Conservation (phyloP, 2,113 vertebrate genomes). For the Ia io region DNA sequence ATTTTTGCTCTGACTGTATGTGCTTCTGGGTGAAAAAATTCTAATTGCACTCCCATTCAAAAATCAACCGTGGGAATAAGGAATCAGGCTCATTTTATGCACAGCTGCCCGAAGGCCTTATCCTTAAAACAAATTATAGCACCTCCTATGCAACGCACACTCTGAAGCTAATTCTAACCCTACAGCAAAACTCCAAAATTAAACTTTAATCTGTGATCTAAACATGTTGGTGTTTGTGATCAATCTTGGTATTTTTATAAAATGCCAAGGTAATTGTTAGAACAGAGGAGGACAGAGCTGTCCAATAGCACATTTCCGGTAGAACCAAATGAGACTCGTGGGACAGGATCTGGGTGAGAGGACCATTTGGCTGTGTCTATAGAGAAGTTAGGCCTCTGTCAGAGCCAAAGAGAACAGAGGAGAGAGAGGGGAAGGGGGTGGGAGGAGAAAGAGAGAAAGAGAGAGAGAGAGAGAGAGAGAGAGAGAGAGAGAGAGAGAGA, state of each 20-base stretch:
- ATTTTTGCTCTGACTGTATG: slow-evolving; percentile 85
- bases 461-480: not conserved
- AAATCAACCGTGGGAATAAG: slow-evolving; percentile 90
- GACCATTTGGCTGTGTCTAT: not conserved
- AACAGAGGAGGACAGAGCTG: slow-evolving; percentile 11
- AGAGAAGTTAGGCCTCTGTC: not conserved
- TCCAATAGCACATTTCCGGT: slow-evolving; percentile 55
- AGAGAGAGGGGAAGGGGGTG: not conserved
- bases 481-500: not conserved
- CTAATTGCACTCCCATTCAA: slow-evolving; percentile 90
- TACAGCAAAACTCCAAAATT: slow-evolving; percentile 88
- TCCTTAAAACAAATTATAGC: slow-evolving; percentile 90
- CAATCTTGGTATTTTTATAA: slow-evolving; percentile 81
- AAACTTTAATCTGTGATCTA: slow-evolving; percentile 90
- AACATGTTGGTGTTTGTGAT: slow-evolving; percentile 86
- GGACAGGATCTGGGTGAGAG: not conserved
- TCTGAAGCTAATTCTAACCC: slow-evolving; percentile 87
- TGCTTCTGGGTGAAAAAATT: slow-evolving; percentile 86
- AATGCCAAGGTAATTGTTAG: slow-evolving; percentile 74
- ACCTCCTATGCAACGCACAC: slow-evolving; percentile 89
- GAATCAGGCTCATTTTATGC: slow-evolving; percentile 88
- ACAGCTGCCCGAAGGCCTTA: slow-evolving; percentile 87
- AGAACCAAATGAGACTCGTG: slow-evolving; percentile 55
- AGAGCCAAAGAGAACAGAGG: not conserved
- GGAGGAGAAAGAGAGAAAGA: too few relatives aligned